Evolutionary conservation across 1,140 invertebrate genomes (phyloP).

Genomic region (Diorhabda carinulata): DNA sequence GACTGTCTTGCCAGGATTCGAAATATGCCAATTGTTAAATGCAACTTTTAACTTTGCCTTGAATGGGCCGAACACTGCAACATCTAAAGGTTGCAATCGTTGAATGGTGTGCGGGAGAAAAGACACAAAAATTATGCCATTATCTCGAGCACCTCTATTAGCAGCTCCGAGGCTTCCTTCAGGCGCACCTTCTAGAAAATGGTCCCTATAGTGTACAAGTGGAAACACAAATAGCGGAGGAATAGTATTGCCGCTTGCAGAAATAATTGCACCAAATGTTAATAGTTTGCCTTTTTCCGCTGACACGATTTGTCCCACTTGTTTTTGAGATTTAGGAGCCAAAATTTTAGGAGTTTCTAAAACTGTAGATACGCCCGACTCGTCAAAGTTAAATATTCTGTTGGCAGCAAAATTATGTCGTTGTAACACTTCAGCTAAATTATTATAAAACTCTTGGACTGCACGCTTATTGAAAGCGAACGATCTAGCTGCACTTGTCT

Average conservation of each 20-base stretch:
- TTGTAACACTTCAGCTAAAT: conserved; percentile 15
- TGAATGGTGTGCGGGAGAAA: conserved; percentile 45
- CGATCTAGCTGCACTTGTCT: conserved; percentile 20
- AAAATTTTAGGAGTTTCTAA: conserved; percentile 40
- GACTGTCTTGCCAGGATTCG: conserved; percentile 27
- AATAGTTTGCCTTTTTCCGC: conserved; percentile 45
- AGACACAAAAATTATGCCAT: conserved; percentile 40
- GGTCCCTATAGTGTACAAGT: conserved; percentile 40
- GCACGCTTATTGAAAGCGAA: conserved; percentile 11
- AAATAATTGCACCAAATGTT: conserved; percentile 45
- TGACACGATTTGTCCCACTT: conserved; percentile 45
- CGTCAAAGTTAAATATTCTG: conserved; percentile 19
- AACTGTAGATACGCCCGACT: conserved; percentile 34
- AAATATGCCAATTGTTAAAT: conserved; percentile 25
- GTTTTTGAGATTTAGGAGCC: conserved; percentile 41
- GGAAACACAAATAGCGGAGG: conserved; percentile 47
- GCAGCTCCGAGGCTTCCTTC: conserved; percentile 47
- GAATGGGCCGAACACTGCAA: conserved; percentile 38
- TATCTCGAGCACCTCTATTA: conserved; percentile 49
- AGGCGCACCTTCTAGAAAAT: conserved; percentile 40
- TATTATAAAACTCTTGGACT: conserved; percentile 17
- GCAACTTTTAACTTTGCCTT: conserved; percentile 46
- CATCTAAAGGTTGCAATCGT: conserved; percentile 46
- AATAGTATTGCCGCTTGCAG: conserved; percentile 43
- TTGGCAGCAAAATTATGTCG: conserved; percentile 21